These are phyloP conservation scores for Psilopogon haemacephalus DNA, from an alignment of 2,113 vertebrate genomes.

Conservation along the genomic window DNA sequence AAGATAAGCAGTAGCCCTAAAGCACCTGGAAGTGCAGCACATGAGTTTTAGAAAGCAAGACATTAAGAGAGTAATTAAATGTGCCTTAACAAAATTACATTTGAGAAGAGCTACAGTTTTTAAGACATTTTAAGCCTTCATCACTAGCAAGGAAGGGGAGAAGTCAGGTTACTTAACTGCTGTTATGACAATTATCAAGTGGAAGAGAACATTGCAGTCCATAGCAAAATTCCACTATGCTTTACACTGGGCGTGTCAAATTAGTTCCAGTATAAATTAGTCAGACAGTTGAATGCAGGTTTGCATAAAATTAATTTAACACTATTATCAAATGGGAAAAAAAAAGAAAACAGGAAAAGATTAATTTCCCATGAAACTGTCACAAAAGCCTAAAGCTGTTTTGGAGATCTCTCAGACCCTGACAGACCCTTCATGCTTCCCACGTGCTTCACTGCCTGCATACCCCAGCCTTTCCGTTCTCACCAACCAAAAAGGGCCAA, in stretches of 20 bases:
- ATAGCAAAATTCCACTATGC: conserved; percentile 17
- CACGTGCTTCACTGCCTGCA: background rate
- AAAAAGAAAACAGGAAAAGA: background rate
- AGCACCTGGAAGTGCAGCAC: background rate
- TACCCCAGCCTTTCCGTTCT: background rate
- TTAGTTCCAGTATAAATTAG: conserved; percentile 55
- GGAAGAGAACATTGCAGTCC: conserved; percentile 42
- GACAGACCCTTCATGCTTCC: no score
- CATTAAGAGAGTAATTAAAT: background rate
- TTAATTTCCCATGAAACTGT: background rate
- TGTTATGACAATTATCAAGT: background rate
- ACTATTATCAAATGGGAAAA: background rate
- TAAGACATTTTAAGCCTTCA: background rate
- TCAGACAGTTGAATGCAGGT: background rate
- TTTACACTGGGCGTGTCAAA: conserved; percentile 47
- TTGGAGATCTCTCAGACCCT: background rate
- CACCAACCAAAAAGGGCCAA: background rate
- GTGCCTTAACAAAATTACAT: no score
- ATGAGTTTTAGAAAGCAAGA: background rate
- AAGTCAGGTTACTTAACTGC: conserved; percentile 4
- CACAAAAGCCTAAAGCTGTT: background rate
- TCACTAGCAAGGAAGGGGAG: background rate
- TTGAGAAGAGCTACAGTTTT: background rate
- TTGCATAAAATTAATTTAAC: background rate
- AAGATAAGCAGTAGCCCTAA: background rate